Conservation (phyloP, 2,888 invertebrate genomes). For the Endomychus coccineus region DNA sequence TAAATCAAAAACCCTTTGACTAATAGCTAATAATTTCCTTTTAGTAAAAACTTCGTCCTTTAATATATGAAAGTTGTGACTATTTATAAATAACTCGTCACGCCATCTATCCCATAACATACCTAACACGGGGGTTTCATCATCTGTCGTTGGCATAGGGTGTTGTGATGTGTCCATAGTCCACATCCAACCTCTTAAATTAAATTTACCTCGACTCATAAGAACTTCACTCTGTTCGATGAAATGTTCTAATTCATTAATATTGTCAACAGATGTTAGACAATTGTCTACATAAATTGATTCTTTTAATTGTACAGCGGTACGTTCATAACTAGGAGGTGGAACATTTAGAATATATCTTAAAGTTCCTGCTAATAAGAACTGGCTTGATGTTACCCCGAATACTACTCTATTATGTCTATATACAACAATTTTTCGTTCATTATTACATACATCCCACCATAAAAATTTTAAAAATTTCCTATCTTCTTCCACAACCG, state of each 20-base stretch:
- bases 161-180: too few relatives aligned
- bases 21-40: not conserved
- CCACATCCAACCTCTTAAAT: conserved; percentile 6
- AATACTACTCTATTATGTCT: conserved; percentile 5
- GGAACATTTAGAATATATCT: too few relatives aligned
- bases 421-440: not conserved
- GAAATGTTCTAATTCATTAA: not conserved
- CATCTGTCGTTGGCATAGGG: too few relatives aligned
- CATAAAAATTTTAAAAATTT: conserved; percentile 29
- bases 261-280: not conserved
- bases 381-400: not conserved
- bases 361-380: conserved; percentile 5
- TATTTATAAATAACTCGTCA: too few relatives aligned
- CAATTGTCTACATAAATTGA: too few relatives aligned
- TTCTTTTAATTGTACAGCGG: too few relatives aligned
- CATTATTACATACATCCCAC: too few relatives aligned
- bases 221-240: not conserved
- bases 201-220: not conserved
- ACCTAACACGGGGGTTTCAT: conserved; percentile 3
- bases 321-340: too few relatives aligned
- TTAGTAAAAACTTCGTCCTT: conserved; percentile 3
- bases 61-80: too few relatives aligned
- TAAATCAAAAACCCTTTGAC: conserved; percentile 4
- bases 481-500: conserved; percentile 22
- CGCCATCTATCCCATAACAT: conserved; percentile 3